A percentile compares a stretch with the other conserved stretches of the same genome.
These are phyloP conservation scores for Rhynchophorus ferrugineus DNA, from an alignment of 1,140 invertebrate species.

Conservation along the genomic window DNA sequence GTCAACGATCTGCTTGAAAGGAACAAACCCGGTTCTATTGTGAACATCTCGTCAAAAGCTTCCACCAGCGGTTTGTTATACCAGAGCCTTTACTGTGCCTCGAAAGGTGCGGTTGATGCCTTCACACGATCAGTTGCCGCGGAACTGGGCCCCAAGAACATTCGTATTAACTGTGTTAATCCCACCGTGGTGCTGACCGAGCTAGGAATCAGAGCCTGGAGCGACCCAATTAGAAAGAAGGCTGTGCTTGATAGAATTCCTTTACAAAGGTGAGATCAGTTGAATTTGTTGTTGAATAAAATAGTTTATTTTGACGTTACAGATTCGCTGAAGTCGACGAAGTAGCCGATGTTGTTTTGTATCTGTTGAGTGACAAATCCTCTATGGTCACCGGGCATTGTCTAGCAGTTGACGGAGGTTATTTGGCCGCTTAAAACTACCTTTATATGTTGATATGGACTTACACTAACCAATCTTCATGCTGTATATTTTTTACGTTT, in stretches of 20 bases:
- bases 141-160: constrained; percentile 78
- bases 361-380: constrained; percentile 73
- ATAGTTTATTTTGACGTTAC: constrained; percentile 22
- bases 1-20: constrained; percentile 63
- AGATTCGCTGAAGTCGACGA: constrained; percentile 72
- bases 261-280: constrained; percentile 43
- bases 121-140: constrained; percentile 70
- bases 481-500: too few species aligned
- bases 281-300: background rate
- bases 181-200: constrained; percentile 85
- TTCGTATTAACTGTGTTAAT: constrained; percentile 83
- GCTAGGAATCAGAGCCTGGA: constrained; percentile 77
- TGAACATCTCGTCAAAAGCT: constrained; percentile 83
- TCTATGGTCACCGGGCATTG: constrained; percentile 73
- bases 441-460: too few species aligned
- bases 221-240: constrained; percentile 61
- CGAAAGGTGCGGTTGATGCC: constrained; percentile 60
- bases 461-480: too few species aligned
- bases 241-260: constrained; percentile 74
- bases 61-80: constrained; percentile 59
- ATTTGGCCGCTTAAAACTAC: constrained; percentile 31
- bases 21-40: constrained; percentile 67
- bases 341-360: constrained; percentile 74
- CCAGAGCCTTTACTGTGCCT: constrained; percentile 51
- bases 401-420: constrained; percentile 81